Base-by-base conservation (phyloP, 2,113 vertebrate species). In the Parotia lawesii region DNA sequence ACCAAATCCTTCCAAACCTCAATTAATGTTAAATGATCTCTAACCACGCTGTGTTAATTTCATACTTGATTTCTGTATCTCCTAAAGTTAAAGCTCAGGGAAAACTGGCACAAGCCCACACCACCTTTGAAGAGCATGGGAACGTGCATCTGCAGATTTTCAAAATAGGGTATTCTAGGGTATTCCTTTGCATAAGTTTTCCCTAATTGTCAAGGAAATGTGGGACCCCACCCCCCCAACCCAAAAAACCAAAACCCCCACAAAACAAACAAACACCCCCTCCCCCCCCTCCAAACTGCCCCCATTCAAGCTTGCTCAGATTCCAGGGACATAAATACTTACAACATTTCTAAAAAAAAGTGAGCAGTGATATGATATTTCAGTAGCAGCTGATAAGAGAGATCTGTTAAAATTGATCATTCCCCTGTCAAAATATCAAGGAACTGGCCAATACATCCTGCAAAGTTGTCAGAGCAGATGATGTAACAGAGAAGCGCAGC, bases 381-480 rank as follows among this genome's bases (percentile, higher is more conserved):
- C 72, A 92, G 45, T 28, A 85, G 37, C 44, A 95, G 69, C 14
- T 69, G 72, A 90, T 84, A 75, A 85, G 31, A 77, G 9, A 61
- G 58, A 91, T 82, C 89, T 94, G 82, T 72, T 92, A 75, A 91
- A 95, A 89, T 62, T 61, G 95, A 90, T 75, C 45, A 75, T 82
- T 60, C 57, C 33, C 38, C 87, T 89, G 70, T 95, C 89, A 89
- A 76, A 94, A 82, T 72, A 81, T n/a, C 92, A 86, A 61, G 56
- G 47, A 74, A 94, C 70, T 53, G 72, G 64, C 67, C 51, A 73
- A 81, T 78, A 79, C 76, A 42, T 94, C 58, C 69, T 66, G 90
- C 64, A 74, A 84, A 78, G 65, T 51, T 76, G 85, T 81, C 64
- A 62, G 38, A 86, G 78, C 29, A 61, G 73, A 93, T 74, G 82